These are phyloP conservation scores for Agapornis canus DNA, from an alignment of 2,797 vertebrate species.

Conservation along the genomic window DNA sequence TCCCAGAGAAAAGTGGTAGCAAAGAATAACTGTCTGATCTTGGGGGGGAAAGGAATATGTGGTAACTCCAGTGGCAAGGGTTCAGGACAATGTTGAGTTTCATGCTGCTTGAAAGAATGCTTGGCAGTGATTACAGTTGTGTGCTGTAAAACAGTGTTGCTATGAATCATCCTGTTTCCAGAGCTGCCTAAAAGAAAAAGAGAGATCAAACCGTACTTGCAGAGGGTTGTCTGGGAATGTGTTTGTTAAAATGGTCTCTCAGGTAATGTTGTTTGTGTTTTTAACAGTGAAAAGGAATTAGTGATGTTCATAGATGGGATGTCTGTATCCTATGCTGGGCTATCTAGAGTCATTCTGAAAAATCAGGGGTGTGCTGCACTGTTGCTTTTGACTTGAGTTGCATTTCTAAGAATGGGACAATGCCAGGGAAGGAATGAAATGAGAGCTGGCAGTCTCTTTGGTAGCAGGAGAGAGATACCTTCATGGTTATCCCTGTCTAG, in stretches of 20 bases:
- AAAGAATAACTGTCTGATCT: not conserved
- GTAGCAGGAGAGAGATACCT: not conserved
- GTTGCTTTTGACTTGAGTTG: not conserved
- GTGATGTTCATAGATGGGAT: not conserved
- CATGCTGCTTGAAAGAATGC: slow-evolving; percentile 13
- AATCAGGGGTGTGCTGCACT: not conserved
- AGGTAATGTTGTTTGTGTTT: not conserved
- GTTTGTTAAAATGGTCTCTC: not conserved
- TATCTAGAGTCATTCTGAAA: not conserved
- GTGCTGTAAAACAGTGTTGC: not conserved
- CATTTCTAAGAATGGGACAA: not conserved
- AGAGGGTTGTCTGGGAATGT: not conserved
- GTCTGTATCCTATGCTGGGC: not conserved
- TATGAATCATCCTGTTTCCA: slow-evolving; percentile 29
- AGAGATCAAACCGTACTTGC: not conserved
- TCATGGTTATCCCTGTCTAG: not conserved
- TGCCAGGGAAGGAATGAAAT: not conserved
- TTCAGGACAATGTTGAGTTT: not conserved
- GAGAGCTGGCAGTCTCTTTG: not conserved
- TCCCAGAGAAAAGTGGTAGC: not conserved
- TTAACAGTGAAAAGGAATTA: not conserved
- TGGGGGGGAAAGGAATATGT: not conserved
- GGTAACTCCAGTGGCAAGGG: not conserved
- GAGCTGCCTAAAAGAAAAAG: not conserved
- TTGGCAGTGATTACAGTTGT: slow-evolving; percentile 9